A percentile compares a stretch with the other conserved stretches of the same genome.
Conservation (phyloP, 2,888 invertebrate genomes). For the Subacronicta megacephala region DNA sequence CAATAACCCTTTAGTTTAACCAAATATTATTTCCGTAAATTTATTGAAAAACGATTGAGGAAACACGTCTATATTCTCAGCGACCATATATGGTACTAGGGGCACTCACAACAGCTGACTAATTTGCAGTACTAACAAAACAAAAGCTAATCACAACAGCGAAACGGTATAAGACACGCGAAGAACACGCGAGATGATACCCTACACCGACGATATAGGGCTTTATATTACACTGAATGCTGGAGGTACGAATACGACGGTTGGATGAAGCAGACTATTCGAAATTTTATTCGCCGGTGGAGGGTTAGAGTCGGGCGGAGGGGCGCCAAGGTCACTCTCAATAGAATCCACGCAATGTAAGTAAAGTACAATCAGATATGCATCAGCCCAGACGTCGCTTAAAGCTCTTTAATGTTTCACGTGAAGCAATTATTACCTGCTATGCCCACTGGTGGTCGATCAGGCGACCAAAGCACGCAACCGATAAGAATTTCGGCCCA, state of each 20-base stretch:
- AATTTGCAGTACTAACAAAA: conserved; percentile 84
- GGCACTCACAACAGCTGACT: conserved; percentile 83
- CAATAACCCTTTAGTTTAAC: background rate
- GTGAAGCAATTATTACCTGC: conserved; percentile 78
- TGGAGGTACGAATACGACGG: conserved; percentile 78
- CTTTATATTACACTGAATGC: conserved; percentile 56
- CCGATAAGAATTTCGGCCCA: conserved; percentile 80
- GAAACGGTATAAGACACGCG: conserved; percentile 62
- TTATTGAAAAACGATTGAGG: conserved; percentile 13
- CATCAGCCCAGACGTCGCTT: conserved; percentile 71
- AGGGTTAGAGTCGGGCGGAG: conserved; percentile 66
- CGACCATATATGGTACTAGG: conserved; percentile 77
- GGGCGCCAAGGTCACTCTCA: conserved; percentile 84
- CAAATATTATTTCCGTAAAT: conserved; percentile 7
- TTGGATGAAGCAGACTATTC: conserved; percentile 81
- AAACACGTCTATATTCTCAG: conserved; percentile 73
- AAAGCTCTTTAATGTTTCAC: conserved; percentile 73
- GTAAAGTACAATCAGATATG: conserved; percentile 75
- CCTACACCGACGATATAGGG: conserved; percentile 68
- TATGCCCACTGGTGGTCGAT: conserved; percentile 69
- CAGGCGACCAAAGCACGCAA: conserved; percentile 70
- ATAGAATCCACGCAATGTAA: conserved; percentile 82
- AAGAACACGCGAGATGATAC: conserved; percentile 65
- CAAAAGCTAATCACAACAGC: conserved; percentile 66
- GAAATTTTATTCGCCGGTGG: conserved; percentile 78